These are phyloP conservation scores for Proteles cristata DNA, from an alignment of 2,113 vertebrate genomes.

Conservation along the genomic window DNA sequence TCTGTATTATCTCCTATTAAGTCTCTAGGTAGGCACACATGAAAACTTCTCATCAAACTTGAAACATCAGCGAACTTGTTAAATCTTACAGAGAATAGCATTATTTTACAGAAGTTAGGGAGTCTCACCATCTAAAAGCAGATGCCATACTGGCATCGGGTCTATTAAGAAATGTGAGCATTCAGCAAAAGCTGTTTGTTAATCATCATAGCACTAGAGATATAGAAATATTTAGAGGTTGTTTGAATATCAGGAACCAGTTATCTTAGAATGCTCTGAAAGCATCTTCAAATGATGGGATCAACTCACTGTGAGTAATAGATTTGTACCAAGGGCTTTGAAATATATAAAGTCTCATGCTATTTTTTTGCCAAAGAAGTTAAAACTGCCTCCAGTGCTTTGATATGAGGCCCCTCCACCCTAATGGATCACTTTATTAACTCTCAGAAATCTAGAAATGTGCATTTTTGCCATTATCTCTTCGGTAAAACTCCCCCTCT, in stretches of 20 bases:
- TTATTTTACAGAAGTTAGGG: background rate
- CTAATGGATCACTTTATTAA: background rate
- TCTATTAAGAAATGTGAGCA: background rate
- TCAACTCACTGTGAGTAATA: background rate
- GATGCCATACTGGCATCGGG: background rate
- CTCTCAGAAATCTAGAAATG: background rate
- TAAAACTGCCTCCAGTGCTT: background rate
- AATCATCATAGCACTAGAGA: background rate
- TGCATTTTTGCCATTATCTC: background rate
- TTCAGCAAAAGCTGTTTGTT: background rate
- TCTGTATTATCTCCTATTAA: conserved; percentile 5
- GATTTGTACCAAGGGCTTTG: background rate
- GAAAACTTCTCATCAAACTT: conserved; percentile 6
- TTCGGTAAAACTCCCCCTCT: background rate
- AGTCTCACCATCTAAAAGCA: background rate
- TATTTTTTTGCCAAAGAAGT: background rate
- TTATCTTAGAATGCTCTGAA: conserved; percentile 25
- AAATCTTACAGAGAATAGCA: conserved; percentile 27
- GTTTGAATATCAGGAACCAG: background rate
- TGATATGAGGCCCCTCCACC: background rate
- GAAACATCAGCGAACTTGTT: conserved; percentile 44
- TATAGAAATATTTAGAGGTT: background rate
- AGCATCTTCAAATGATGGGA: background rate
- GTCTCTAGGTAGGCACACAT: conserved; percentile 1
- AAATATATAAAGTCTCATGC: background rate